Conservation (phyloP, 2,797 vertebrate genomes). For the Rhinatrema bivittatum region DNA sequence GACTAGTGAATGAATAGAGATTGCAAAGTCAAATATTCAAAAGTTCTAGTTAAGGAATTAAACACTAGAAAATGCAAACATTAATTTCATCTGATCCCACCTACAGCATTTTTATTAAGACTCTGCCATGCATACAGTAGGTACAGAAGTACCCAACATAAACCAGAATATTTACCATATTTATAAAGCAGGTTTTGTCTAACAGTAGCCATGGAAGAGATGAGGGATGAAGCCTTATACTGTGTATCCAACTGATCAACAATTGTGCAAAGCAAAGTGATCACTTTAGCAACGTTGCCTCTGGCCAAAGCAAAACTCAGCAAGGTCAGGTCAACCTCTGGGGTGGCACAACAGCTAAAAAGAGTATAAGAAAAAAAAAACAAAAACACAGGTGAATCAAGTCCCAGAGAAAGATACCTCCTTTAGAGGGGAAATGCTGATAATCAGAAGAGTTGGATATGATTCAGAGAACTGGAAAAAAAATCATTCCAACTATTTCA, state of each 20-base stretch:
- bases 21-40: too few species aligned
- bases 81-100: too few species aligned
- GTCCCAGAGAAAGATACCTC: too few species aligned
- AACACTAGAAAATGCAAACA: too few species aligned
- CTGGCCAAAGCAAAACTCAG: constrained; percentile 90
- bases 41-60: too few species aligned
- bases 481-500: not conserved
- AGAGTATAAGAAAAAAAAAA: too few species aligned
- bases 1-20: too few species aligned
- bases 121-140: too few species aligned
- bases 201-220: constrained; percentile 84
- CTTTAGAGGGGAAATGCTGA: too few species aligned
- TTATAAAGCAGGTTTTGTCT: constrained; percentile 84
- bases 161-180: too few species aligned
- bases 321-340: constrained; percentile 86
- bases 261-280: constrained; percentile 80
- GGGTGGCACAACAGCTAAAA: constrained; percentile 77
- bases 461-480: not conserved
- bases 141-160: too few species aligned
- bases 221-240: constrained; percentile 79
- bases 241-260: constrained; percentile 68
- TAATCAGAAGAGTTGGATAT: not conserved
- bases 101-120: too few species aligned
- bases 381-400: not conserved
- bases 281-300: constrained; percentile 86